Conservation (phyloP, 2,113 vertebrate genomes). For the Heterotilapia buettikoferi region DNA sequence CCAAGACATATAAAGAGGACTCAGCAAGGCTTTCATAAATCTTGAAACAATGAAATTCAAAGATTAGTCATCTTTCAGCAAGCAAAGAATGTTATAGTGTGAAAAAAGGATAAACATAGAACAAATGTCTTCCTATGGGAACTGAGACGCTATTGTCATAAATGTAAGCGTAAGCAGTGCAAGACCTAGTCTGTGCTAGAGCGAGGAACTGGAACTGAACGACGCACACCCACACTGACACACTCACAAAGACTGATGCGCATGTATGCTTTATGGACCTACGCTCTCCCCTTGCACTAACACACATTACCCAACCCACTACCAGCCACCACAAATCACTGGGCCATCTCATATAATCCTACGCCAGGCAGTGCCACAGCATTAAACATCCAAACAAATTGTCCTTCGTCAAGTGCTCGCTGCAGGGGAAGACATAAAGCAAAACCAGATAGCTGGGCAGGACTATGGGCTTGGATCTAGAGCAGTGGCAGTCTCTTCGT, state of each 20-base stretch:
- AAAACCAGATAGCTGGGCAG: slow-evolving; percentile 21
- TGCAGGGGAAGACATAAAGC: slow-evolving; percentile 56
- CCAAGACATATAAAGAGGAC: slow-evolving; percentile 45
- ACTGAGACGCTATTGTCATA: background rate
- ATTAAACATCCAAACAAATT: slow-evolving; percentile 69
- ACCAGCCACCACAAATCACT: slow-evolving; percentile 64
- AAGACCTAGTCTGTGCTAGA: slow-evolving; percentile 44
- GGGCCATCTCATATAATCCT: slow-evolving; percentile 64
- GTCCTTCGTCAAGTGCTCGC: slow-evolving; percentile 54
- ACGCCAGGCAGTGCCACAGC: slow-evolving; percentile 43
- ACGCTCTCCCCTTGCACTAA: background rate
- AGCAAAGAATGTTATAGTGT: background rate
- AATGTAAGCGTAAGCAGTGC: slow-evolving; percentile 3
- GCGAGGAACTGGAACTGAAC: slow-evolving; percentile 37
- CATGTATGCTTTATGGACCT: background rate
- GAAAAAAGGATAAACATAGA: slow-evolving; percentile 1
- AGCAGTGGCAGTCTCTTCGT: slow-evolving; percentile 8
- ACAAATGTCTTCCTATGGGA: background rate
- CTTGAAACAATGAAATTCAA: slow-evolving; percentile 40
- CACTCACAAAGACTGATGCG: background rate
- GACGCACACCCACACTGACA: background rate
- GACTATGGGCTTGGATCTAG: background rate
- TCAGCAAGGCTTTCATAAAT: slow-evolving; percentile 49
- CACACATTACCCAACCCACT: slow-evolving; percentile 19
- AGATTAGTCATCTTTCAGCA: slow-evolving; percentile 45